Evolutionary conservation across 53 echinoderm and acorn worm species (phyloP).

Genomic region (Holothuria scabra): DNA sequence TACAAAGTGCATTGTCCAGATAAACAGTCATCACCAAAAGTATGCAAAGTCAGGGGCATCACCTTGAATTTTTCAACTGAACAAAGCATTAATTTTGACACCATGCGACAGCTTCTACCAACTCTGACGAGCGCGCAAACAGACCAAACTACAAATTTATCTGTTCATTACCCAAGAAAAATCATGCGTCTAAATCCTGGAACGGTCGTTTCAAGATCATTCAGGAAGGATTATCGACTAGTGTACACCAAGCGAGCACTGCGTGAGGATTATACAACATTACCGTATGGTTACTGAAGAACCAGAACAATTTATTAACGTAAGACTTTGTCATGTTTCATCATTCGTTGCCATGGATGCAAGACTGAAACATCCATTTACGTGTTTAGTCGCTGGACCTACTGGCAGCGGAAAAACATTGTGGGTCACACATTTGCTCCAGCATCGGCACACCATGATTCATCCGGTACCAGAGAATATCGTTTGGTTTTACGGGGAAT

Average conservation of each 20-base stretch:
- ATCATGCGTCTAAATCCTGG: background rate
- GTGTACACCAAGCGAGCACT: too few relatives aligned
- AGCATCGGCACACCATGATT: background rate
- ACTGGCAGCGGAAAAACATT: constrained; percentile 51
- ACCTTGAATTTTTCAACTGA: constrained; percentile 20
- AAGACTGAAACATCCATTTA: constrained; percentile 55
- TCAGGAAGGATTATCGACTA: background rate
- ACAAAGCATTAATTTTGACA: constrained; percentile 26
- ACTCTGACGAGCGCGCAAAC: background rate
- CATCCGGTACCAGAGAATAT: constrained; percentile 47
- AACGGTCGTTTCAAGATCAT: background rate
- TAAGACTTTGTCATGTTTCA: too few relatives aligned
- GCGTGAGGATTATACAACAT: too few relatives aligned
- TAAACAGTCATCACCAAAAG: background rate
- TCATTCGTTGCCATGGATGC: background rate
- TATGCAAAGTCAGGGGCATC: constrained; percentile 55
- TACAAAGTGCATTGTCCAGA: constrained; percentile 36
- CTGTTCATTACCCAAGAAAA: constrained; percentile 6
- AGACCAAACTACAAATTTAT: constrained; percentile 1
- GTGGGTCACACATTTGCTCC: constrained; percentile 48
- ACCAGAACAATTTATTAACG: too few relatives aligned
- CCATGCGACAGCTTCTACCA: background rate
- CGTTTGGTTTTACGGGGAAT: constrained; percentile 63
- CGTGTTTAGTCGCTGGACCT: constrained; percentile 39
- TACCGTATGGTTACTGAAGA: too few relatives aligned